Base-by-base conservation (phyloP, 1,140 invertebrate genomes). In the Trachymyrmex septentrionalis region DNA sequence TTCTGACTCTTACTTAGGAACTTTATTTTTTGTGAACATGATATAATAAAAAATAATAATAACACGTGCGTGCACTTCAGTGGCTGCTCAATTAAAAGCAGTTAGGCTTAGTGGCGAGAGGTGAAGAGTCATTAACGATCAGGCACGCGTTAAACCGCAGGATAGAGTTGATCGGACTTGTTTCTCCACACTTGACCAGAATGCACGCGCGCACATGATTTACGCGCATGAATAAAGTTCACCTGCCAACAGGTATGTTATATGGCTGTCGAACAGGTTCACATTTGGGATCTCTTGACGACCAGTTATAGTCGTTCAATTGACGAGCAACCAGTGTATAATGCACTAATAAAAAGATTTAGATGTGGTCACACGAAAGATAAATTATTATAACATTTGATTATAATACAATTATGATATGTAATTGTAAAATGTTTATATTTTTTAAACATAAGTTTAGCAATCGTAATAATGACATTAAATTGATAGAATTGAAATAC, bases 191-290 rank as follows among this genome's bases (percentile, higher is more conserved):
- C 80, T 84, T 61, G 69, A 21, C 34, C 61, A 48, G 63, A 57
- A 66, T 30, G 73, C 69, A 27, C 85, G 55, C 85, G 88, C 63
- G 44, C 90, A 69, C 89, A 73, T 90, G 90, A 88, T 91, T 91
- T 91, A 91, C 86, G 90, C 77, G 84, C 89, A 80, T 81, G 89
- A 91, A 91, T 91, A 75, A 88, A 90, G 73, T 86, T 48, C 90
- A 91, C 90, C 90, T 91, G 90, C 38, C 44, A 57, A 48, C 57
- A 86, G 72, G 73, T 86, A 86, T 34, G 75, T 73, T 85, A 63
- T 89, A 77, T 55, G 76, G 67, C 24, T 21, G 64, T 30, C n/a
- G 48, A 73, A 24, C 88, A 88, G 86, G 87, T 88, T 88, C 67
- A 44, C 67, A 44, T 61, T 82, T 63, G 53, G 73, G 76, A 69